Conservation (phyloP, 23 tunicate genomes). For the Phallusia fumigata region DNA sequence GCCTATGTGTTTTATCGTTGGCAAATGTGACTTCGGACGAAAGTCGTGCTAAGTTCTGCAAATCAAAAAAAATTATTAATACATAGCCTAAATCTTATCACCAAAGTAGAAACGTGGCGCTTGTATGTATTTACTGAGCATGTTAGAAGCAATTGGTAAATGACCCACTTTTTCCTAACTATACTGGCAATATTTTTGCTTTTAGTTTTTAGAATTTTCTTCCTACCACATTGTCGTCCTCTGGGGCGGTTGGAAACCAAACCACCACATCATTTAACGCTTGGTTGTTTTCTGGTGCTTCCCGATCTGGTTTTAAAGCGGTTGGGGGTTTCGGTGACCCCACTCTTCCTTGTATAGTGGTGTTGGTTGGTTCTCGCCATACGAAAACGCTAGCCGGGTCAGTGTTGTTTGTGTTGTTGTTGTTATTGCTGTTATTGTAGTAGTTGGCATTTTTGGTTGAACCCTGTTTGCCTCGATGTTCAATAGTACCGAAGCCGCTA, state of each 20-base stretch:
- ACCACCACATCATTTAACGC: slow-evolving; percentile 17
- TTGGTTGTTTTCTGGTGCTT: not conserved
- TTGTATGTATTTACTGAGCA: not conserved
- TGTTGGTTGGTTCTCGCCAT: slow-evolving; percentile 35
- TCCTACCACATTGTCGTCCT: not conserved
- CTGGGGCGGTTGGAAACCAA: not conserved
- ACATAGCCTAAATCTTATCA: no score
- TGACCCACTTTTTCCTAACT: no score
- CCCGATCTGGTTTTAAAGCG: not conserved
- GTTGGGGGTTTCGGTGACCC: not conserved
- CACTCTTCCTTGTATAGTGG: slow-evolving; percentile 11
- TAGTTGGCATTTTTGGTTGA: slow-evolving; percentile 6
- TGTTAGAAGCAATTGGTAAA: not conserved
- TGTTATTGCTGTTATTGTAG: slow-evolving; percentile 8
- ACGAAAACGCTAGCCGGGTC: slow-evolving; percentile 10
- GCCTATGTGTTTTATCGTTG: no score
- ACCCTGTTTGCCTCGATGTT: not conserved
- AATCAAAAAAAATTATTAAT: no score
- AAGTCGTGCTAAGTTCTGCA: no score
- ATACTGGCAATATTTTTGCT: no score
- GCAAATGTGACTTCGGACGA: no score
- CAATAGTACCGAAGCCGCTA: slow-evolving; percentile 29
- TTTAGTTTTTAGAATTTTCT: not conserved
- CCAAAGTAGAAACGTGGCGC: no score
- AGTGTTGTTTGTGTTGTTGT: slow-evolving; percentile 49